Evolutionary conservation across 2,113 vertebrate species (phyloP).

Genomic region (Salvator merianae): DNA sequence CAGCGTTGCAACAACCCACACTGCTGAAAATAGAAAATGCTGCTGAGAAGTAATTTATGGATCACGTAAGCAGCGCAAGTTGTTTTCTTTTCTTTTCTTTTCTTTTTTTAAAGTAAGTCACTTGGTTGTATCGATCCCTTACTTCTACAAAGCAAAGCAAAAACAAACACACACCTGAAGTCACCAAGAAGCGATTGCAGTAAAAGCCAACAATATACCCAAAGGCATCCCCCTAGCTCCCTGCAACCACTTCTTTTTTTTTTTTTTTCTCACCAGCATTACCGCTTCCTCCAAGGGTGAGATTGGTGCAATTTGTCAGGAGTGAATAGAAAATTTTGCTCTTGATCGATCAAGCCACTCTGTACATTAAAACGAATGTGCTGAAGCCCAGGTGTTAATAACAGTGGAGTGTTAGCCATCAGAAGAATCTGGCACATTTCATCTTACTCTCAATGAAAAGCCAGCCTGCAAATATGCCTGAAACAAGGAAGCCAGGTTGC

Average conservation of each 20-base stretch:
- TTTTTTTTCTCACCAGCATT: background rate
- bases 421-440: slow-evolving; percentile 42
- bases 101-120: background rate
- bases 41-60: background rate
- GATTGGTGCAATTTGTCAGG: slow-evolving; percentile 57
- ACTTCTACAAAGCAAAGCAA: background rate
- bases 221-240: background rate
- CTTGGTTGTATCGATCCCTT: rapidly evolving
- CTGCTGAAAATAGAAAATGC: background rate
- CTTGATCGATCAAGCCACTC: slow-evolving; percentile 59
- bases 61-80: background rate
- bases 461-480: background rate
- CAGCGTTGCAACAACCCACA: too few relatives aligned
- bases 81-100: background rate
- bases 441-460: background rate
- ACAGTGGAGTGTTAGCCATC: slow-evolving; percentile 48
- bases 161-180: background rate
- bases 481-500: slow-evolving; percentile 13
- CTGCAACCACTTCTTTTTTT: background rate
- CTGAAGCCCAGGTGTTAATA: slow-evolving; percentile 60
- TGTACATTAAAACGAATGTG: slow-evolving; percentile 15
- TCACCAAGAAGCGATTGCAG: background rate
- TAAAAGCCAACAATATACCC: background rate
- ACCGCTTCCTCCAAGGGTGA: background rate
- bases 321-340: slow-evolving; percentile 59